Evolutionary conservation across 2,888 invertebrate species (phyloP).

Genomic region (Acheta domesticus): DNA sequence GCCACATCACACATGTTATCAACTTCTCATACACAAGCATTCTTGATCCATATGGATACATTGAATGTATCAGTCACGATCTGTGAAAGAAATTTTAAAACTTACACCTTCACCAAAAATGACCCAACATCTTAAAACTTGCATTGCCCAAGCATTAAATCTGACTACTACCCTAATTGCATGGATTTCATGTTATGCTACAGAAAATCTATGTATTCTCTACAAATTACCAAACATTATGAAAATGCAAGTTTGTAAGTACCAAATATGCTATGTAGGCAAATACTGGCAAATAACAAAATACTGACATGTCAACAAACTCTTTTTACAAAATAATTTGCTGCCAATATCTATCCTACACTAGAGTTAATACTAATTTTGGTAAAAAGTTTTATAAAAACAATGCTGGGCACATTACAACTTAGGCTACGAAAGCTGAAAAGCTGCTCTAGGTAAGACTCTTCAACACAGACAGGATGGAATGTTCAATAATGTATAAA

Average conservation of each 20-base stretch:
- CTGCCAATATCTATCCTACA: conserved; percentile 24
- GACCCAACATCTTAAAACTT: not conserved
- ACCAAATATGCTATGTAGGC: not conserved
- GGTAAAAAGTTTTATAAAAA: conserved; percentile 4
- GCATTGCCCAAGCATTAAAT: not conserved
- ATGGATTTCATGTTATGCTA: not conserved
- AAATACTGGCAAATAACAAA: conserved; percentile 26
- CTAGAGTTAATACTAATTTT: not conserved
- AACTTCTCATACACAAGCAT: not conserved
- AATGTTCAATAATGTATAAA: conserved; percentile 25
- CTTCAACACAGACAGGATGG: conserved; percentile 21
- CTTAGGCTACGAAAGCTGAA: conserved; percentile 20
- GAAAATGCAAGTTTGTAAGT: conserved; percentile 7
- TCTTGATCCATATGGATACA: not conserved
- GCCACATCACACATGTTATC: not conserved
- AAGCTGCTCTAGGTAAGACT: conserved; percentile 22
- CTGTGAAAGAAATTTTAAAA: conserved; percentile 1
- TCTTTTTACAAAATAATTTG: conserved; percentile 28
- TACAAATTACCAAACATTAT: not conserved
- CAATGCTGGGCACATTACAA: conserved; percentile 3
- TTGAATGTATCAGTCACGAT: not conserved
- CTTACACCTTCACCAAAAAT: not conserved
- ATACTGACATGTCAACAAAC: conserved; percentile 25
- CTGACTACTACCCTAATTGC: not conserved
- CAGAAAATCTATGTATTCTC: not conserved